Evolutionary conservation across 2,888 invertebrate genomes (phyloP).

Genomic region (Dendrolimus houi): DNA sequence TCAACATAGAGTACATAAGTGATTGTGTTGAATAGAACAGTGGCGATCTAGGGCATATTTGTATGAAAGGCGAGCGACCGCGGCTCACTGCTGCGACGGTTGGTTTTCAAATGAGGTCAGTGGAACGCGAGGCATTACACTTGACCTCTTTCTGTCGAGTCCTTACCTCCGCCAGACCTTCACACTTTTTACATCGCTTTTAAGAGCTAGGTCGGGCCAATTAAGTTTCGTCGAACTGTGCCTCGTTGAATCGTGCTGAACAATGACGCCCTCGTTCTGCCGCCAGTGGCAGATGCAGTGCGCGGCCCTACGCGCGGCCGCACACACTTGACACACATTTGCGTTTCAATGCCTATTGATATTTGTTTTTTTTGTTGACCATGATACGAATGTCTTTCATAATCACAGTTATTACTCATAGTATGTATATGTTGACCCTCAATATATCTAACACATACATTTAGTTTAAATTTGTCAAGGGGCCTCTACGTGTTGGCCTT

Average conservation of each 20-base stretch:
- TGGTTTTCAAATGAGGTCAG: slow-evolving; percentile 68
- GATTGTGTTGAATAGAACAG: slow-evolving; percentile 25
- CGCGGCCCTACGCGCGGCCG: slow-evolving; percentile 29
- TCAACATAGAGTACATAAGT: neutral
- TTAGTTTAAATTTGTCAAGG: too few species aligned
- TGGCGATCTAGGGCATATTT: slow-evolving; percentile 54
- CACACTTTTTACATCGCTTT: slow-evolving; percentile 73
- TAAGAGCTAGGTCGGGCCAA: slow-evolving; percentile 72
- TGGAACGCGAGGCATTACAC: slow-evolving; percentile 72
- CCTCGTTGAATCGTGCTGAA: slow-evolving; percentile 24
- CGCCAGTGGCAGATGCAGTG: slow-evolving; percentile 38
- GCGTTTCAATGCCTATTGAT: slow-evolving; percentile 55
- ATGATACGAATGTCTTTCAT: slow-evolving; percentile 21
- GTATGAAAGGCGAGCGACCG: slow-evolving; percentile 57
- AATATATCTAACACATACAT: neutral
- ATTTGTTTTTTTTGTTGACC: slow-evolving; percentile 39
- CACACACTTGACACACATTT: slow-evolving; percentile 68
- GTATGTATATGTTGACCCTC: neutral
- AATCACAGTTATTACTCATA: slow-evolving; percentile 6
- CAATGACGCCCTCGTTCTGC: slow-evolving; percentile 43
- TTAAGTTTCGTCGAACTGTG: slow-evolving; percentile 58
- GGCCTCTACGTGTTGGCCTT: too few species aligned
- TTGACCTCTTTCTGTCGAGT: slow-evolving; percentile 73
- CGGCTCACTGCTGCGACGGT: slow-evolving; percentile 41
- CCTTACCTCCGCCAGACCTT: slow-evolving; percentile 75